These are phyloP conservation scores for Scytalopus superciliaris DNA, from an alignment of 2,113 vertebrate species.

Conservation along the genomic window DNA sequence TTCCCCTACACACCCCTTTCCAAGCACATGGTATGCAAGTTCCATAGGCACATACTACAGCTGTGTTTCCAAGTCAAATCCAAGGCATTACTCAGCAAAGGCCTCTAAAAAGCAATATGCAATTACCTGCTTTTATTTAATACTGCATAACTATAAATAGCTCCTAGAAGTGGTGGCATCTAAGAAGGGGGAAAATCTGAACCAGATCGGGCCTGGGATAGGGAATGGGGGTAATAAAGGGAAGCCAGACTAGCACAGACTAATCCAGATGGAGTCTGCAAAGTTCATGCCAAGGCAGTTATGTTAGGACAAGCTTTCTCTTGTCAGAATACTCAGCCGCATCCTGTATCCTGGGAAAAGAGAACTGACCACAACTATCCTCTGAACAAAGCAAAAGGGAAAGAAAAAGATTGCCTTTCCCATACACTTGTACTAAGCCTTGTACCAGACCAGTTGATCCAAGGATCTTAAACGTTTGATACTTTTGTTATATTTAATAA, in stretches of 20 bases:
- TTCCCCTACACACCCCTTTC: background rate
- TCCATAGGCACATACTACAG: background rate
- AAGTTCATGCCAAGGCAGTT: background rate
- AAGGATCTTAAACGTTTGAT: background rate
- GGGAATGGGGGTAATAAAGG: background rate
- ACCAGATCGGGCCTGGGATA: fast-evolving
- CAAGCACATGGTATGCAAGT: background rate
- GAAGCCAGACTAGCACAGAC: background rate
- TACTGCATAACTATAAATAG: background rate
- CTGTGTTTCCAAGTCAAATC: background rate
- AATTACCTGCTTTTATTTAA: background rate
- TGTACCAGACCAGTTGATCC: background rate
- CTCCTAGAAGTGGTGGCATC: background rate
- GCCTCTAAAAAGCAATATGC: background rate
- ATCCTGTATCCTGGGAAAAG: background rate
- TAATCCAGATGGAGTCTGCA: background rate
- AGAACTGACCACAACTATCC: background rate
- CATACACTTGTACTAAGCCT: background rate
- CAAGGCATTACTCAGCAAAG: background rate
- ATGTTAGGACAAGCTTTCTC: background rate
- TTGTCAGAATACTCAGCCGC: background rate
- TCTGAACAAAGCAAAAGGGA: background rate
- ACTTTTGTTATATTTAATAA: background rate
- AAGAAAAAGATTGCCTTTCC: background rate
- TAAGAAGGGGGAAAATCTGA: fast-evolving